These are phyloP conservation scores for Brenthis daphne DNA, from an alignment of 2,888 invertebrate genomes.

Conservation along the genomic window DNA sequence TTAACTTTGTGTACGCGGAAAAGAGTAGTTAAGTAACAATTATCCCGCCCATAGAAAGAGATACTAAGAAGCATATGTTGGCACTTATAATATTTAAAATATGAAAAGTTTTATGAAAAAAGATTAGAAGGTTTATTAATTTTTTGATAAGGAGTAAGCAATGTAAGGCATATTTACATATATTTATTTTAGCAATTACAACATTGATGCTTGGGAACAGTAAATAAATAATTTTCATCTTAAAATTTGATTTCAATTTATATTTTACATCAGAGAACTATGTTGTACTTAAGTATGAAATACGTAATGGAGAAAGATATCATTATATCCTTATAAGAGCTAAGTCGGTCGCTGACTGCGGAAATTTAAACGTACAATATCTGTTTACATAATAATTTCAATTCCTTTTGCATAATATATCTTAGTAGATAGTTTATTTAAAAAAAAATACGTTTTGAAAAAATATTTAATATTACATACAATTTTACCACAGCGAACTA, in stretches of 20 bases:
- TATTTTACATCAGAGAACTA: constrained; percentile 14
- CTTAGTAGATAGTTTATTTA: not conserved
- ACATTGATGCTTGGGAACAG: too few relatives aligned
- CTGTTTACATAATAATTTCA: constrained; percentile 27
- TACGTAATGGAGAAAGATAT: constrained; percentile 28
- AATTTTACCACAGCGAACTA: not conserved
- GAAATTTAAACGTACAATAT: constrained; percentile 25
- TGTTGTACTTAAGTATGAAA: constrained; percentile 16
- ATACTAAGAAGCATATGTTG: too few relatives aligned
- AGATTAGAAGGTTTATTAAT: too few relatives aligned
- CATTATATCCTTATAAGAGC: constrained; percentile 32
- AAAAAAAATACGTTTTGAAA: not conserved
- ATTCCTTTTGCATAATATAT: constrained; percentile 26
- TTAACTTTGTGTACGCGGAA: too few relatives aligned
- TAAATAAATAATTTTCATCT: not conserved
- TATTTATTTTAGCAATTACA: too few relatives aligned
- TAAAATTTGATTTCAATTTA: constrained; percentile 6
- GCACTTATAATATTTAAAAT: too few relatives aligned
- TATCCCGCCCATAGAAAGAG: too few relatives aligned
- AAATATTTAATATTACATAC: not conserved
- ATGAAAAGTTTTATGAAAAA: too few relatives aligned
- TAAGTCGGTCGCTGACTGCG: constrained; percentile 29
- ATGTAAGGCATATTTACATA: too few relatives aligned
- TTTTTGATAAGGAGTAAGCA: too few relatives aligned
- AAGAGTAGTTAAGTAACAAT: too few relatives aligned